Evolutionary conservation across 2,113 vertebrate genomes (phyloP).

Genomic region (Sebastes fasciatus): DNA sequence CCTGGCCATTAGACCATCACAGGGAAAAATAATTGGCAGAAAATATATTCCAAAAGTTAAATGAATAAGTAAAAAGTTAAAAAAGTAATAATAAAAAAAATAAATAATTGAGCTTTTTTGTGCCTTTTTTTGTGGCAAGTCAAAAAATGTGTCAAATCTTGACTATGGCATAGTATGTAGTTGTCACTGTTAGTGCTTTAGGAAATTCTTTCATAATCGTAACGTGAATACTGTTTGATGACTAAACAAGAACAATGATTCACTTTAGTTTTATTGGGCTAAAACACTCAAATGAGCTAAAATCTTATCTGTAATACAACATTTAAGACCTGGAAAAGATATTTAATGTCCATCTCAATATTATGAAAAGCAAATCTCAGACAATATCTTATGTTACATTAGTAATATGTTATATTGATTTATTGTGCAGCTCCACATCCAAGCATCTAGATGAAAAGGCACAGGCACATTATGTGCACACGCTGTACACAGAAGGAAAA

Average conservation of each 20-base stretch:
- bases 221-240: background rate
- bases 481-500: constrained; percentile 1
- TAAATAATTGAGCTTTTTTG: background rate
- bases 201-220: background rate
- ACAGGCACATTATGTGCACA: background rate
- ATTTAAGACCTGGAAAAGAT: background rate
- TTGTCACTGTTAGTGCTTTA: background rate
- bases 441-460: background rate
- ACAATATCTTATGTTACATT: background rate
- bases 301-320: background rate
- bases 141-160: background rate
- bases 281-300: background rate
- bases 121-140: background rate
- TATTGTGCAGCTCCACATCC: background rate
- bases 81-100: background rate
- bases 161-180: background rate
- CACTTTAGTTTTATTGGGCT: background rate
- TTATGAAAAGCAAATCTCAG: background rate
- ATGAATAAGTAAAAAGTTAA: background rate
- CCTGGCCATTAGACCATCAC: background rate
- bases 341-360: background rate
- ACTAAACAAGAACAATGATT: background rate
- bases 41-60: background rate
- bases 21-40: background rate
- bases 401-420: background rate